Conservation (phyloP, 1,140 invertebrate species). For the Caenorhabditis elegans region DNA sequence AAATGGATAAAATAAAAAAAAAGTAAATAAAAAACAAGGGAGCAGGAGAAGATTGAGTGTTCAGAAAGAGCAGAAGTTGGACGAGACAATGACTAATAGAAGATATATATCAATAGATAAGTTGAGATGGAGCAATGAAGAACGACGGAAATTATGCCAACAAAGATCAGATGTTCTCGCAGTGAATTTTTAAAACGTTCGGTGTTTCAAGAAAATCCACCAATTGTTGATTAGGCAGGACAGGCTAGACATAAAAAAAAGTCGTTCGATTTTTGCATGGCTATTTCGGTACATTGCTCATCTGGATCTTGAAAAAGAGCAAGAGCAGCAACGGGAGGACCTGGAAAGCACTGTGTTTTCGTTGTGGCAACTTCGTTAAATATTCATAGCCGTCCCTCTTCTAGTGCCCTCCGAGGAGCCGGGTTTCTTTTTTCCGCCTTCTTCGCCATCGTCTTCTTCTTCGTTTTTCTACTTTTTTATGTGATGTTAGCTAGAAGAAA, state of each 20-base stretch:
- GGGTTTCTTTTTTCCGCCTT: constrained; percentile 20
- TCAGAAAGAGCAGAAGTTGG: not conserved
- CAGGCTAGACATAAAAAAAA: not conserved
- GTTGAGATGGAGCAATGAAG: too few relatives aligned
- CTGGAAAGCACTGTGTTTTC: constrained; percentile 27
- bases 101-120: too few relatives aligned
- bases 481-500: constrained; percentile 18
- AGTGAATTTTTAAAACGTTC: too few relatives aligned
- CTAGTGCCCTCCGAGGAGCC: not conserved
- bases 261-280: too few relatives aligned
- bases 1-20: too few relatives aligned
- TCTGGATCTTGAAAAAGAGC: too few relatives aligned
- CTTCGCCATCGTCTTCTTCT: not conserved
- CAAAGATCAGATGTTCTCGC: too few relatives aligned
- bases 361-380: constrained; percentile 13
- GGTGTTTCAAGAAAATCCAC: not conserved
- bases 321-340: not conserved
- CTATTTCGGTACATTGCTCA: too few relatives aligned
- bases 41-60: not conserved
- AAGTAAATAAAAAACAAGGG: not conserved
- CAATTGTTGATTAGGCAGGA: too few relatives aligned
- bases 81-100: too few relatives aligned
- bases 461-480: not conserved
- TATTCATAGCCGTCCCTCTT: constrained; percentile 23
- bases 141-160: too few relatives aligned